Conservation (phyloP, 2,888 invertebrate species). For the Leptopterna dolabrata region DNA sequence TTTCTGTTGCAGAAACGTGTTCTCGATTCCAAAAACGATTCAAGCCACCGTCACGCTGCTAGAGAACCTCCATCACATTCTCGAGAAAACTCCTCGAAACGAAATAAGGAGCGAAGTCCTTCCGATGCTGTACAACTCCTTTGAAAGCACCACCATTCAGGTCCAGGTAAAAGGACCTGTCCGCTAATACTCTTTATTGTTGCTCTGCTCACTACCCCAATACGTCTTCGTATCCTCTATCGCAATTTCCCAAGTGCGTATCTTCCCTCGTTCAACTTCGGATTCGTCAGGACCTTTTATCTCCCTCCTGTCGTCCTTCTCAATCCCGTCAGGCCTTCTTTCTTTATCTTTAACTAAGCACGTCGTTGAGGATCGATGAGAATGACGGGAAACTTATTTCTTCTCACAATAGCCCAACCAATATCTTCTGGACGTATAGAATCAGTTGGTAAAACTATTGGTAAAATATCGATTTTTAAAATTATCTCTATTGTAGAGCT, state of each 20-base stretch:
- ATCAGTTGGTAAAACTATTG: no score
- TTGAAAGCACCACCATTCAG: slow-evolving; percentile 89
- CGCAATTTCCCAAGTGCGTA: not conserved
- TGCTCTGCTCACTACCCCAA: not conserved
- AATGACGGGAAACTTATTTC: not conserved
- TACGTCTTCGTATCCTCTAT: not conserved
- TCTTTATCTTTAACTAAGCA: not conserved
- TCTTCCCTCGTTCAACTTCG: not conserved
- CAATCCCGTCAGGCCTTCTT: not conserved
- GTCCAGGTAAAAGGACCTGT: slow-evolving; percentile 78
- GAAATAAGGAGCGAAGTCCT: slow-evolving; percentile 85
- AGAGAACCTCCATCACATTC: slow-evolving; percentile 88
- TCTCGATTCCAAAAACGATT: slow-evolving; percentile 82
- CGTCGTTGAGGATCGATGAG: not conserved
- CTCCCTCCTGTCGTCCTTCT: not conserved
- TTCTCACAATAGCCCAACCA: not conserved
- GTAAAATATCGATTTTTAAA: no score
- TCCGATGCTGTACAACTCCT: slow-evolving; percentile 85
- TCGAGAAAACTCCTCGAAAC: slow-evolving; percentile 86
- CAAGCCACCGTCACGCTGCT: slow-evolving; percentile 89
- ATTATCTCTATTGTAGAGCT: no score
- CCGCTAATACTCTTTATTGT: not conserved
- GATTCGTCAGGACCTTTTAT: not conserved
- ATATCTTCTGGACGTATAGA: no score
- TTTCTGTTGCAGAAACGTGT: slow-evolving; percentile 73